These are phyloP conservation scores for Mellivora capensis DNA, from an alignment of 2,113 vertebrate genomes.

Conservation along the genomic window DNA sequence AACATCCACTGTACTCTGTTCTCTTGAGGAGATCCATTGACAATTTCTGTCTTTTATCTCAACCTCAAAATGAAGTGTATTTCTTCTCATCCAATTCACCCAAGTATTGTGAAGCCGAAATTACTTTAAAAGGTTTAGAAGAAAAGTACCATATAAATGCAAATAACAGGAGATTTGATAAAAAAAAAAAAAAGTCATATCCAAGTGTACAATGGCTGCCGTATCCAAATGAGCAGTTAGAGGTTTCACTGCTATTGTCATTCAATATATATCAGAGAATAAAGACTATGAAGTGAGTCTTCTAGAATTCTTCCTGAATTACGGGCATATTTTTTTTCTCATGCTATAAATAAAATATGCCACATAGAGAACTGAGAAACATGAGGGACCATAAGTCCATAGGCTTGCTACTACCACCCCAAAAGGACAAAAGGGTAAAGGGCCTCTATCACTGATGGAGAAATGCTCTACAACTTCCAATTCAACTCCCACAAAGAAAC, in stretches of 20 bases:
- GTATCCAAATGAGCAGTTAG: conserved; percentile 40
- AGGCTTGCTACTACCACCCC: background rate
- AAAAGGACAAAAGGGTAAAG: background rate
- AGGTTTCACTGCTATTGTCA: conserved; percentile 18
- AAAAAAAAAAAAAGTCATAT: conserved; percentile 25
- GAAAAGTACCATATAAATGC: conserved; percentile 63
- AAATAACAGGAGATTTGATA: conserved; percentile 58
- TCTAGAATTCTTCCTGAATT: conserved; percentile 33
- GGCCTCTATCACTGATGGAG: background rate
- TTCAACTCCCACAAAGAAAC: background rate
- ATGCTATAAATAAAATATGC: background rate
- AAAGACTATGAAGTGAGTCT: background rate
- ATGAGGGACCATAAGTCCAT: background rate
- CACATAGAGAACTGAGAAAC: conserved; percentile 15
- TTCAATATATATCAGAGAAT: background rate
- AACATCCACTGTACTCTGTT: background rate
- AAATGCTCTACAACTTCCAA: background rate
- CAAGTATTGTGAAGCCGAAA: conserved; percentile 52
- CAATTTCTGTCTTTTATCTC: conserved; percentile 55
- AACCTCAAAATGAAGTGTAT: conserved; percentile 45
- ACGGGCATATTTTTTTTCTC: conserved; percentile 28
- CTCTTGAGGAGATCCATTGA: background rate
- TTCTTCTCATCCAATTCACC: conserved; percentile 57
- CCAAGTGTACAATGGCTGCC: conserved; percentile 3
- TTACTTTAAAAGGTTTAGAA: conserved; percentile 62